Conservation (phyloP, 1,140 invertebrate species). For the Riptortus pedestris region DNA sequence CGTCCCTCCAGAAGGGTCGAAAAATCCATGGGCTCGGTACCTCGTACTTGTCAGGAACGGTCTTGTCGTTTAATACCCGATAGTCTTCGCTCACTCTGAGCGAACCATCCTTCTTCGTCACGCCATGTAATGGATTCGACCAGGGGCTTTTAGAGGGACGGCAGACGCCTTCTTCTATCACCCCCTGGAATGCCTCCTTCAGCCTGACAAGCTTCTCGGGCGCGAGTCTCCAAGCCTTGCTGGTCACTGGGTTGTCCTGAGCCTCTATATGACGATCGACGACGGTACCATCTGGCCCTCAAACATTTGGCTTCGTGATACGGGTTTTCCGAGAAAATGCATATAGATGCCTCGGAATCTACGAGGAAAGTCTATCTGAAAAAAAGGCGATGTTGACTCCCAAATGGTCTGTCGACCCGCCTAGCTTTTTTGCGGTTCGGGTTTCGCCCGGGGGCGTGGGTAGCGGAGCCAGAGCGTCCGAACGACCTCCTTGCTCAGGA, state of each 20-base stretch:
- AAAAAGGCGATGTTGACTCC: no score
- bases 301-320: no score
- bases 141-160: slow-evolving; percentile 36
- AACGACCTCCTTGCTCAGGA: no score
- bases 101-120: slow-evolving; percentile 39
- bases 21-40: slow-evolving; percentile 29
- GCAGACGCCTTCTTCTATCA: slow-evolving; percentile 33
- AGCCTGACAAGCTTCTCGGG: slow-evolving; percentile 33
- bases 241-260: slow-evolving; percentile 35
- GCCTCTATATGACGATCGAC: no score
- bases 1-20: neutral
- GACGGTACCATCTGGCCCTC: no score
- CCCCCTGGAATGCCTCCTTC: slow-evolving; percentile 33
- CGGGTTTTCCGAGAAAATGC: no score
- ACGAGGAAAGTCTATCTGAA: no score
- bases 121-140: slow-evolving; percentile 39
- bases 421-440: no score
- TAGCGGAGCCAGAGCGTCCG: no score
- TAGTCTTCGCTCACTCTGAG: slow-evolving; percentile 42
- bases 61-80: slow-evolving; percentile 38
- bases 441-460: no score
- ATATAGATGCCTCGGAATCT: no score
- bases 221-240: slow-evolving; percentile 35
- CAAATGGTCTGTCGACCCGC: no score
- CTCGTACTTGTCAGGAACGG: slow-evolving; percentile 37